Evolutionary conservation across 2,797 vertebrate genomes (phyloP).

Genomic region (Hemibagrus guttatus): DNA sequence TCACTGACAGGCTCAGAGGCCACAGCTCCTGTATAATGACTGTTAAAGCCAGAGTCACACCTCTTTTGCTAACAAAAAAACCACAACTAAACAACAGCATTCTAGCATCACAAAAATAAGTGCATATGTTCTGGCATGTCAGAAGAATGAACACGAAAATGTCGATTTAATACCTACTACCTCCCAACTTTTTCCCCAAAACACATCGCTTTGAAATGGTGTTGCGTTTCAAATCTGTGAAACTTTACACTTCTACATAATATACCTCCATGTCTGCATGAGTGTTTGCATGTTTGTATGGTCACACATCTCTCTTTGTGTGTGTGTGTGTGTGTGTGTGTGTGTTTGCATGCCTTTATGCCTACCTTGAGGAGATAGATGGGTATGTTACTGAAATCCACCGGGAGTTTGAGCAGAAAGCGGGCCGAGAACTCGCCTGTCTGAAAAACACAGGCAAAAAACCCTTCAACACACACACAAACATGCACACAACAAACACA

Average conservation of each 20-base stretch:
- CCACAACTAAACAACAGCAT: not conserved
- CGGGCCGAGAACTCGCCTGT: conserved; percentile 93
- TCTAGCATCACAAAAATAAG: too few relatives aligned
- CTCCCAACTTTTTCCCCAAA: not conserved
- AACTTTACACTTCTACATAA: not conserved
- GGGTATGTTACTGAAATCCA: conserved; percentile 97
- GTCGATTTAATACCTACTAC: not conserved
- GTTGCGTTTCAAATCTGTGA: not conserved
- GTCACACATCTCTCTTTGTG: not conserved
- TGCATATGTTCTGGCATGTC: not conserved
- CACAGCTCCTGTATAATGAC: not conserved
- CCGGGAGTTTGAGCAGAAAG: conserved; percentile 94
- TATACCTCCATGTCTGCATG: conserved; percentile 22
- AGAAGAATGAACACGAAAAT: not conserved
- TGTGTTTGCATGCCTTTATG: conserved; percentile 21
- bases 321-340: not conserved
- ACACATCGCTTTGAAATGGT: not conserved
- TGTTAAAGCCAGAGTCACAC: not conserved
- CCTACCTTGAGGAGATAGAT: conserved; percentile 98
- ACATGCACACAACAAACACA: conserved; percentile 4
- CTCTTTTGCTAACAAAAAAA: too few relatives aligned
- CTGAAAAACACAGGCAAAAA: conserved; percentile 55
- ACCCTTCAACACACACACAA: not conserved
- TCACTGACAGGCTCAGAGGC: not conserved
- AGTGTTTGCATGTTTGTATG: not conserved